Base-by-base conservation (phyloP, 2,797 vertebrate species). In the Mustela erminea region DNA sequence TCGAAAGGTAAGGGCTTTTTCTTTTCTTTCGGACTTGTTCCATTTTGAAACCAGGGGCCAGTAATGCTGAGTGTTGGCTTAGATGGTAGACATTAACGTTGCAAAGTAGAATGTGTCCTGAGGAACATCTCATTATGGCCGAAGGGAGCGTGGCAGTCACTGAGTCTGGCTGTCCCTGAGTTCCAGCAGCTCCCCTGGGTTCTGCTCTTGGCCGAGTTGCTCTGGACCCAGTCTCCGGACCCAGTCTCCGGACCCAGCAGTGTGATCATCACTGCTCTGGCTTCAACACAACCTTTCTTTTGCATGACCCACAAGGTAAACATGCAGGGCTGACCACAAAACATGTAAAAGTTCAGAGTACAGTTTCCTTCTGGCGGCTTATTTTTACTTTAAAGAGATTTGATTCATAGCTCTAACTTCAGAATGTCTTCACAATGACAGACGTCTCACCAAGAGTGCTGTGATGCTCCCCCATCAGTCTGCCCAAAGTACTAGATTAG, bases 171-270 rank as follows among this genome's bases (percentile, higher is more conserved):
- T 25, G 38, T 46, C 10, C 15, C 21, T 3, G 35, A 54, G 21
- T 4, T 0, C 0, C 15, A 1, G 14, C 5, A 0, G 11, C 62
- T 49, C 23, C 15, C 1, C 4, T 7, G 7, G 0, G 10, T 0
- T 4, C 17, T 21, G 13, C 10, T 43, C 17, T 7, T 10, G 52
- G 12, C 10, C 1, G 29, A 21, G 54, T 5, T 3, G 0, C 35
- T 38, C 60, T 3, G 25, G 13, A 38, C 49, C 46, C 11, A 25
- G 38, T 1, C 38, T 52, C 60, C 3, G 25, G 13, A 38, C 49
- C 46, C 11, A 25, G 38, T 1, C 38, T 52, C 49, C 15, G 1
- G 49, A 52, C 52, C 52, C 52, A 54, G 0, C 58, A 1, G 0
- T 10, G 18, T 32, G 54, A 10, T 9, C 25, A 14, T 68, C 20